Base-by-base conservation (phyloP, 2,797 vertebrate genomes). In the Propithecus perrieri region DNA sequence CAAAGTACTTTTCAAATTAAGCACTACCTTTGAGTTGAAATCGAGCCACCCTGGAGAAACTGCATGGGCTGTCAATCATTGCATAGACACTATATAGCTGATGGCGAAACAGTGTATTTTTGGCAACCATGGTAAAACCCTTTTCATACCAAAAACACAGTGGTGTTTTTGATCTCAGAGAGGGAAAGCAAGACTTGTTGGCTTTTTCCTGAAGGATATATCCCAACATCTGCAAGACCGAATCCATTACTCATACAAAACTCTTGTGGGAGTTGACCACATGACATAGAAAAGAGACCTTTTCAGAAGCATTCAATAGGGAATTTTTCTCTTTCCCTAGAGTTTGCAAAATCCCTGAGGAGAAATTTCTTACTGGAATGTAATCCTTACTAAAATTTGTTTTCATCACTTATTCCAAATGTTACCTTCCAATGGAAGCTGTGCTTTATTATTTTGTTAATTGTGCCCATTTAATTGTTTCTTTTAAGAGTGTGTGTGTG, bases 131-230 rank as follows among this genome's bases (percentile, higher is more conserved):
- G 89, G 91, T 24, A 89, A 97, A 98, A 97, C 72, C 57, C 43
- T 85, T 95, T 96, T 96, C 92, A 97, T 95, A 95, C 95, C 93
- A 95, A 97, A 97, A 97, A 74, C 88, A 96, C 83, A 98, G 96
- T 95, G 92, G 93, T 87, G 67, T 83, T 79, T 97, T 97, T 97
- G 92, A 97, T 96, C 95, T 96, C 76, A 91, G 75, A 95, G 33
- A 87, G 50, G 30, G 38, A 90, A 93, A 55, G 92, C 63, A 91
- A 97, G 65, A 85, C 50, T 46, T 83, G 74, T 53, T 96, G 79
- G 86, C 81, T 95, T 96, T 96, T 92, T 85, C 87, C 89, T 96
- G 35, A 97, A 92, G 75, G 80, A 95, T 92, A 95, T 92, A 95
- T 97, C 93, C 89, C 92, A 88, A 97, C 92, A 75, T 92, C 87